A percentile compares a stretch with the other conserved stretches of the same genome.
phyloP scores from a whole-genome alignment of 2,888 invertebrate species.

The Bhutanitis thaidina region DNA sequence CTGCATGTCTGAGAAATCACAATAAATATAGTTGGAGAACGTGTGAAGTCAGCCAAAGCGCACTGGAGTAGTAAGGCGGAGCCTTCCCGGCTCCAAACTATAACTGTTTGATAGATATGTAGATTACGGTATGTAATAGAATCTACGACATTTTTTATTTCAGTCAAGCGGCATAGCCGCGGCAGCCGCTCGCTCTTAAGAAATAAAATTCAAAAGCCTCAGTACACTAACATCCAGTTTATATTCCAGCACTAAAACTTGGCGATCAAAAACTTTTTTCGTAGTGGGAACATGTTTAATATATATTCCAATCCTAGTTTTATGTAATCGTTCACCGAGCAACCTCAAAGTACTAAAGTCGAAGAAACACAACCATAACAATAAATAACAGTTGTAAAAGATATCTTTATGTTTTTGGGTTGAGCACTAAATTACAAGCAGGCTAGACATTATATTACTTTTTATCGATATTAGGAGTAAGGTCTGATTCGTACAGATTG shows the following conservation, averaged over 20 bases:
- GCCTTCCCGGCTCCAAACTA: too few species aligned
- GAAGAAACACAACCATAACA: conserved; percentile 19
- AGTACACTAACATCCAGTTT: not conserved
- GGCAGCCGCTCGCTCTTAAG: too few species aligned
- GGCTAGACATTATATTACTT: conserved; percentile 6
- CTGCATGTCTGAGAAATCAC: too few species aligned
- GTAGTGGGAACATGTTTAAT: conserved; percentile 4
- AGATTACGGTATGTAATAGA: too few species aligned
- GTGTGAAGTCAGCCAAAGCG: too few species aligned
- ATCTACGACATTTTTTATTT: too few species aligned
- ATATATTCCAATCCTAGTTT: conserved; percentile 7
- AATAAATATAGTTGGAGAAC: too few species aligned
- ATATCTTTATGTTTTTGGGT: conserved; percentile 22
- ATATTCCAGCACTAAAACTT: not conserved
- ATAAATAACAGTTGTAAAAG: conserved; percentile 21
- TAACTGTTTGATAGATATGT: too few species aligned
- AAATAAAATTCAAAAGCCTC: not conserved
- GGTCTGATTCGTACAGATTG: conserved; percentile 8
- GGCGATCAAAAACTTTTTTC: conserved; percentile 3
- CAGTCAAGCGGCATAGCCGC: too few species aligned
- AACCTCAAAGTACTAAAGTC: conserved; percentile 13
- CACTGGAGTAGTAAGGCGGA: too few species aligned
- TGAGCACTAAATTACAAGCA: conserved; percentile 16
- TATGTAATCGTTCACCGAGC: conserved; percentile 7
- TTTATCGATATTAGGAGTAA: conserved; percentile 14